These are phyloP conservation scores for Augiades crinisus DNA, from an alignment of 2,888 invertebrate species.

Conservation along the genomic window DNA sequence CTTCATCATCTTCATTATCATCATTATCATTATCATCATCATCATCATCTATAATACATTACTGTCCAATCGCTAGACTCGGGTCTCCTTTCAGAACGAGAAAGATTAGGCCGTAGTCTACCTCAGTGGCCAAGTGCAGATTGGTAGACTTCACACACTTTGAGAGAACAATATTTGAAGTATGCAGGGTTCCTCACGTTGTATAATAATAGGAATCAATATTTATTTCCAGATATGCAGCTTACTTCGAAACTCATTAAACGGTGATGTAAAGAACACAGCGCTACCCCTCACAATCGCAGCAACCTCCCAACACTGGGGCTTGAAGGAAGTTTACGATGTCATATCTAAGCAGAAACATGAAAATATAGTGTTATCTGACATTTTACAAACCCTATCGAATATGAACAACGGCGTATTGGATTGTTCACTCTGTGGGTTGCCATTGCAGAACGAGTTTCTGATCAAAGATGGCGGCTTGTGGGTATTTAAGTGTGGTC, in stretches of 20 bases:
- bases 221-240: constrained; percentile 55
- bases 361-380: constrained; percentile 38
- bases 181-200: no score
- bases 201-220: no score
- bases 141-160: no score
- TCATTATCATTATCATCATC: no score
- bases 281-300: constrained; percentile 66
- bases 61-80: no score
- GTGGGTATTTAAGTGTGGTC: constrained; percentile 83
- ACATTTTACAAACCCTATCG: constrained; percentile 49
- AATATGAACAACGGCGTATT: constrained; percentile 44
- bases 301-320: constrained; percentile 76
- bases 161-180: no score
- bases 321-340: constrained; percentile 53
- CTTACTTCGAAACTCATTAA: constrained; percentile 52
- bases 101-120: no score
- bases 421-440: constrained; percentile 80
- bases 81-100: no score
- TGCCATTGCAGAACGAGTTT: constrained; percentile 81
- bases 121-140: no score
- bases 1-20: no score
- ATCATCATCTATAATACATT: no score
- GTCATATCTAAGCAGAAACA: constrained; percentile 28
- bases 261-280: constrained; percentile 59
- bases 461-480: constrained; percentile 82